phyloP scores from a whole-genome alignment of 2,113 vertebrate species.

The Sitta europaea region DNA sequence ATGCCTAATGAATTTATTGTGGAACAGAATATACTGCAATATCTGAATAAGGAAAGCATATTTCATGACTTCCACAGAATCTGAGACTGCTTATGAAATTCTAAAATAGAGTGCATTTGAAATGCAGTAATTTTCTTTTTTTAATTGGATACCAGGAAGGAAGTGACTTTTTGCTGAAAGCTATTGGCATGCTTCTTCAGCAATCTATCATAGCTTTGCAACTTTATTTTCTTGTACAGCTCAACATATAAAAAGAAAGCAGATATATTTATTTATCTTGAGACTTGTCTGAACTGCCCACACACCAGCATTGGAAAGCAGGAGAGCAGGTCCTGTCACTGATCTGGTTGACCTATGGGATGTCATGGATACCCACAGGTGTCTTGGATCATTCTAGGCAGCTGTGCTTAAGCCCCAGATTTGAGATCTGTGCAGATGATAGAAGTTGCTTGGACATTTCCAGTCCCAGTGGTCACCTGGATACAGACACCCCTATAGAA shows the following conservation, averaged over 20 bases:
- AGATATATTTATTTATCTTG: neutral
- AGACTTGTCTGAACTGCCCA: neutral
- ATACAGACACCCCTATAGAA: neutral
- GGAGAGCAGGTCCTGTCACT: neutral
- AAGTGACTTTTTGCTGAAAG: slow-evolving; percentile 35
- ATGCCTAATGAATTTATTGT: neutral
- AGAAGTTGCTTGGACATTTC: neutral
- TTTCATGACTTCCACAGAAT: neutral
- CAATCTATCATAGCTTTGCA: neutral
- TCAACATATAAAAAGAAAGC: neutral
- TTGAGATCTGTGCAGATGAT: neutral
- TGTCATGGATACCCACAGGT: neutral
- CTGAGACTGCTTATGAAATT: neutral
- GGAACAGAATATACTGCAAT: neutral
- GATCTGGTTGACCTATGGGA: neutral
- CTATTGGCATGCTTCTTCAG: neutral
- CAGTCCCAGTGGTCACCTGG: neutral
- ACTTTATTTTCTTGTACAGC: slow-evolving; percentile 16
- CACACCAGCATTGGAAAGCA: neutral
- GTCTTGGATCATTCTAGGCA: neutral
- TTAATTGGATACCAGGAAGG: slow-evolving; percentile 26
- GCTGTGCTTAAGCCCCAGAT: neutral
- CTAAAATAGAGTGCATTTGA: slow-evolving; percentile 29
- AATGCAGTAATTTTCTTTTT: slow-evolving; percentile 33
- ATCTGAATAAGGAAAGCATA: neutral